A percentile compares a stretch with the other conserved stretches of the same genome.
phyloP scores from a whole-genome alignment of 2,888 invertebrate species.

The Andrena flavipes region DNA sequence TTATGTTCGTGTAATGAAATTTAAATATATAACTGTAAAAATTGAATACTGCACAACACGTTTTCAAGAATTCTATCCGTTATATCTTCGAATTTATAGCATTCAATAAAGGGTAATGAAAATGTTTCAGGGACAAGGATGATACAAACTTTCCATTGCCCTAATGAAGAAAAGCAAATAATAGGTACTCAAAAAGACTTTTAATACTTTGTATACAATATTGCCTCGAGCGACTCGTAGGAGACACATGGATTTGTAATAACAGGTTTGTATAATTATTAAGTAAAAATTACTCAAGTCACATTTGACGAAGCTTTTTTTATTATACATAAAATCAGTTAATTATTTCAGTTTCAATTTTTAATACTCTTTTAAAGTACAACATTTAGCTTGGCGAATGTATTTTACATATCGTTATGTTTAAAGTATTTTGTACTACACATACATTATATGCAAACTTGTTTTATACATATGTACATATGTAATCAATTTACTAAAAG shows the following conservation, averaged over 20 bases:
- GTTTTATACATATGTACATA: constrained; percentile 34
- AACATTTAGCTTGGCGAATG: constrained; percentile 3
- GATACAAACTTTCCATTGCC: constrained; percentile 48
- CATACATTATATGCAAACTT: constrained; percentile 21
- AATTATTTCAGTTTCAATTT: constrained; percentile 15
- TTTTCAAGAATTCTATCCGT: constrained; percentile 1
- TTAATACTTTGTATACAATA: constrained; percentile 36
- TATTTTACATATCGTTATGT: constrained; percentile 9
- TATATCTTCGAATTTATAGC: constrained; percentile 14
- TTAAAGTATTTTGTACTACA: constrained; percentile 28
- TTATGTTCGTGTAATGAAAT: not conserved
- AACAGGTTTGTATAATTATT: constrained; percentile 56
- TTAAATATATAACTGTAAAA: not conserved
- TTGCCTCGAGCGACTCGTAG: constrained; percentile 4
- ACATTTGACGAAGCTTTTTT: constrained; percentile 19
- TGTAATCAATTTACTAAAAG: not conserved
- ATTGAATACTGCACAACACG: not conserved
- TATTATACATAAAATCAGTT: constrained; percentile 36
- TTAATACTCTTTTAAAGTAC: constrained; percentile 7
- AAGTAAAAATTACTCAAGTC: not conserved
- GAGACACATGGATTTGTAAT: constrained; percentile 20
- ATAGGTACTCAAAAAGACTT: constrained; percentile 37
- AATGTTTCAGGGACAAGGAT: constrained; percentile 68
- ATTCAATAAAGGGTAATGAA: constrained; percentile 43
- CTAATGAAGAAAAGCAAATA: constrained; percentile 48